A percentile compares a stretch with the other conserved stretches of the same genome.
Evolutionary conservation across 2,888 invertebrate genomes (phyloP).

Genomic region (Ectropis crepuscularia): DNA sequence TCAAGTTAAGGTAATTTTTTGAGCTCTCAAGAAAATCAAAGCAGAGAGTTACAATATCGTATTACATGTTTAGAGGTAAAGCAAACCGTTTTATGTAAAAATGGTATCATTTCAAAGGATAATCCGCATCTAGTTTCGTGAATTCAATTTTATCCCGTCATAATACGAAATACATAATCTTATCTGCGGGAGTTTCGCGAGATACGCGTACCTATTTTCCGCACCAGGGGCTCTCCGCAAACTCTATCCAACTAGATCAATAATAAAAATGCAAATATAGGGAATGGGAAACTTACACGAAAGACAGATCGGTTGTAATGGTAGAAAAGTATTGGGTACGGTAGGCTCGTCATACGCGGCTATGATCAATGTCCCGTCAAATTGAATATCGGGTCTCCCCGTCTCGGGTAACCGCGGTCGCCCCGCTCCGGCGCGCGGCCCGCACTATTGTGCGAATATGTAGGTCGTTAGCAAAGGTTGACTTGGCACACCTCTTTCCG

Average conservation of each 20-base stretch:
- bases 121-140: slow-evolving; percentile 18
- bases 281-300: slow-evolving; percentile 45
- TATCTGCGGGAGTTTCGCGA: slow-evolving; percentile 25
- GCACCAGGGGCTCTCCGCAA: slow-evolving; percentile 27
- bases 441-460: slow-evolving; percentile 33
- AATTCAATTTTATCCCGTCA: slow-evolving; percentile 24
- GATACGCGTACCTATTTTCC: slow-evolving; percentile 29
- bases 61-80: neutral
- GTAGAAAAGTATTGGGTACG: slow-evolving; percentile 57
- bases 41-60: neutral
- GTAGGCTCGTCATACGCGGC: slow-evolving; percentile 61
- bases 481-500: slow-evolving; percentile 18
- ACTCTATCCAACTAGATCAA: slow-evolving; percentile 34
- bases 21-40: no score
- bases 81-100: slow-evolving; percentile 15
- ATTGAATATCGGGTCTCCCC: slow-evolving; percentile 67
- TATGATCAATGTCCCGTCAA: slow-evolving; percentile 74
- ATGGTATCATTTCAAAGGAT: slow-evolving; percentile 16
- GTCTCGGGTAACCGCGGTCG: slow-evolving; percentile 43
- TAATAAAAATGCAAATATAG: slow-evolving; percentile 48
- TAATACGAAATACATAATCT: slow-evolving; percentile 26
- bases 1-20: no score
- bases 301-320: slow-evolving; percentile 53
- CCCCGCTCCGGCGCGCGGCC: slow-evolving; percentile 30
- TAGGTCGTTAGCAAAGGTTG: slow-evolving; percentile 19